These are phyloP conservation scores for Ictalurus furcatus DNA, from an alignment of 2,113 vertebrate genomes.

Conservation along the genomic window DNA sequence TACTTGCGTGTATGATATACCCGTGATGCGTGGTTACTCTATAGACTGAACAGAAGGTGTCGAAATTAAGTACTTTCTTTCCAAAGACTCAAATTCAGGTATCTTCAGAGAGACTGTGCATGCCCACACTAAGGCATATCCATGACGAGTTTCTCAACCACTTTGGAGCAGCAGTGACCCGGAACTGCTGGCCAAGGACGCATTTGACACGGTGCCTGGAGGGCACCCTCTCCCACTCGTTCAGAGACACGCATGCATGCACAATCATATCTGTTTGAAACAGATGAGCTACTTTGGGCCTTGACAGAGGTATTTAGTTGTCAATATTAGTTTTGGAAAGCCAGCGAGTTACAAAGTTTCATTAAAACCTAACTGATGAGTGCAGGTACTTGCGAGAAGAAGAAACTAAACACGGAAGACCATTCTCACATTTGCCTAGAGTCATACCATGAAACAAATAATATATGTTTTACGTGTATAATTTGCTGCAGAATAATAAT, in stretches of 20 bases:
- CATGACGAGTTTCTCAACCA: neutral
- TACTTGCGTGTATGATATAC: neutral
- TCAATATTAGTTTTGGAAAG: neutral
- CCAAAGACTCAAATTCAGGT: neutral
- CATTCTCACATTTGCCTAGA: neutral
- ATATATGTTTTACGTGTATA: neutral
- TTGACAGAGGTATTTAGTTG: slow-evolving; percentile 7
- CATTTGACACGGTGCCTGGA: slow-evolving; percentile 51
- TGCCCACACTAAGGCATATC: neutral
- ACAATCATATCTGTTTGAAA: slow-evolving; percentile 4
- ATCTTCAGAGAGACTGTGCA: neutral
- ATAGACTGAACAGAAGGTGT: neutral
- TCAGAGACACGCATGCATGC: neutral
- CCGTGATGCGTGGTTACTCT: neutral
- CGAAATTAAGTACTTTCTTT: neutral
- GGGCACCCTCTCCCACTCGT: slow-evolving; percentile 40
- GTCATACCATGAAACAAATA: neutral
- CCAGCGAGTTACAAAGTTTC: neutral
- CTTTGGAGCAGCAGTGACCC: slow-evolving; percentile 43
- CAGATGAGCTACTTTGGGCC: neutral
- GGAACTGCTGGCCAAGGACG: slow-evolving; percentile 35
- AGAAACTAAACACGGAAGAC: neutral
- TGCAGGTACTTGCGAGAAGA: neutral
- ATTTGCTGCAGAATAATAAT: neutral
- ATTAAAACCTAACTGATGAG: neutral